Conservation (phyloP, 2,888 invertebrate genomes). For the Epiblema foenella region DNA sequence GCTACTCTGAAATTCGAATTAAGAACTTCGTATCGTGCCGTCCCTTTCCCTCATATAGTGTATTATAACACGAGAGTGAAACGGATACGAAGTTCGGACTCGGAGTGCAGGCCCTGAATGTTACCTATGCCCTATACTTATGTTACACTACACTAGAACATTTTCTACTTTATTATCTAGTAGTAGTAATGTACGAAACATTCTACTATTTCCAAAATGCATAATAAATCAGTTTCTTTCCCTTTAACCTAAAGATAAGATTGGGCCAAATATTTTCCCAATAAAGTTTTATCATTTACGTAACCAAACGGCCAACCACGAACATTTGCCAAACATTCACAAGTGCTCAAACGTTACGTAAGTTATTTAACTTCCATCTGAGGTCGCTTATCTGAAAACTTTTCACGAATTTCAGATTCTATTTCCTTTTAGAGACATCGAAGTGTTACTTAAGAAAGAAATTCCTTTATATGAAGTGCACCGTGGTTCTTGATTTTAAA, state of each 20-base stretch:
- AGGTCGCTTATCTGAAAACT: slow-evolving; percentile 38
- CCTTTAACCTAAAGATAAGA: slow-evolving; percentile 6
- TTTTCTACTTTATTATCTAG: too few relatives aligned
- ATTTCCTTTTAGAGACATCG: slow-evolving; percentile 31
- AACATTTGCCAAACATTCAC: slow-evolving; percentile 27
- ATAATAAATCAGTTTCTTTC: neutral
- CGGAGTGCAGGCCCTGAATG: too few relatives aligned
- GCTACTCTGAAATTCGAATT: too few relatives aligned
- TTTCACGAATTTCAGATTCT: slow-evolving; percentile 36
- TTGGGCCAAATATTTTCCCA: slow-evolving; percentile 31
- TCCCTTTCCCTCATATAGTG: too few relatives aligned
- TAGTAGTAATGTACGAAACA: too few relatives aligned
- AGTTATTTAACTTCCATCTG: slow-evolving; percentile 35
- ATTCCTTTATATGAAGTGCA: slow-evolving; percentile 7
- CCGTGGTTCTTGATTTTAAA: neutral
- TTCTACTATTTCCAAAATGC: too few relatives aligned
- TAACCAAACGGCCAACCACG: slow-evolving; percentile 22
- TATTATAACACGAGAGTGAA: too few relatives aligned
- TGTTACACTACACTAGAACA: too few relatives aligned
- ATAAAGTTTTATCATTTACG: slow-evolving; percentile 18
- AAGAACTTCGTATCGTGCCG: too few relatives aligned
- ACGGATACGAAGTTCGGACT: too few relatives aligned
- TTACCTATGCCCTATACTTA: too few relatives aligned
- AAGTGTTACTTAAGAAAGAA: slow-evolving; percentile 30
- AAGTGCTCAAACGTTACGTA: slow-evolving; percentile 27